phyloP scores from a whole-genome alignment of 2,113 vertebrate genomes.

The Nesoenas mayeri region DNA sequence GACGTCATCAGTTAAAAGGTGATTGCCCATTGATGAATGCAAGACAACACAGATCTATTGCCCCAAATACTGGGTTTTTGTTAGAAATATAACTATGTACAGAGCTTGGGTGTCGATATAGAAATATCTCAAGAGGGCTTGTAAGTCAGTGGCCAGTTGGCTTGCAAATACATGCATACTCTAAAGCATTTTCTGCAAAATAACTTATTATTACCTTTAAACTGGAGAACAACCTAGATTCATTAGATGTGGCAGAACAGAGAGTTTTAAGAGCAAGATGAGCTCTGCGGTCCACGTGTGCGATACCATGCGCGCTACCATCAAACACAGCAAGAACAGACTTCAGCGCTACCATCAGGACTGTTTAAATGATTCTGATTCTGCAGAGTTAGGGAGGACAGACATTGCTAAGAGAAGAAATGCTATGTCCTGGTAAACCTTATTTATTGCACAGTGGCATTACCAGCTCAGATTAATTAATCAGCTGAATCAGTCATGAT shows the following conservation, averaged over 20 bases:
- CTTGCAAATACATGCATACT: not conserved
- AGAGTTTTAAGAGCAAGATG: not conserved
- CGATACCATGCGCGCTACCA: not conserved
- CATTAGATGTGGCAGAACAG: not conserved
- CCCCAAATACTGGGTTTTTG: not conserved
- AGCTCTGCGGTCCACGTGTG: not conserved
- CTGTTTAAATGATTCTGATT: not conserved
- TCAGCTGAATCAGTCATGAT: slow-evolving; percentile 23
- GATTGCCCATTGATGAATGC: not conserved
- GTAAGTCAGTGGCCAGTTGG: not conserved
- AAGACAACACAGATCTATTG: not conserved
- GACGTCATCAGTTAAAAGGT: not conserved
- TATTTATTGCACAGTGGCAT: not conserved
- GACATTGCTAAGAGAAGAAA: not conserved
- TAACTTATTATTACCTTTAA: not conserved
- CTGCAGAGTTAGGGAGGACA: not conserved
- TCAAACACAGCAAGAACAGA: not conserved
- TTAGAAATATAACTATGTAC: not conserved
- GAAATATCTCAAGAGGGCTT: not conserved
- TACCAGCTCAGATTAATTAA: slow-evolving; percentile 13
- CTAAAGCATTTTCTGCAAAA: not conserved
- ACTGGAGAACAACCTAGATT: not conserved
- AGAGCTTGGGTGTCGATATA: not conserved
- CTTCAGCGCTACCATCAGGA: not conserved
- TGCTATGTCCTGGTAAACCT: not conserved